phyloP scores from a whole-genome alignment of 2,888 invertebrate species.

The Agapetus fuscipes region DNA sequence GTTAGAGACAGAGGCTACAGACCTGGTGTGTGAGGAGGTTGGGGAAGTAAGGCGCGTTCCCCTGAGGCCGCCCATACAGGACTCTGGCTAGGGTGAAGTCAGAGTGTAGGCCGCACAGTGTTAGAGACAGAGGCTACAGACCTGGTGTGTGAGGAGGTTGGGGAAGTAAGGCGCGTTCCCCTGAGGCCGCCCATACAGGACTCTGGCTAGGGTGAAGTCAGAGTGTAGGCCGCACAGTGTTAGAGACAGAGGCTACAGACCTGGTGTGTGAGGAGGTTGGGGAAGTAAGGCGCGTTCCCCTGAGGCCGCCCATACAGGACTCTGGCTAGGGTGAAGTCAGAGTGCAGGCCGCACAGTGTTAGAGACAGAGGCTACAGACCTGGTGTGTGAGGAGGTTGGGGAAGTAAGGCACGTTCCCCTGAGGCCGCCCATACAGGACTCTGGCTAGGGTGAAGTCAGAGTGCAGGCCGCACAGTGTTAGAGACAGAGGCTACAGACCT shows the following conservation, averaged over 20 bases:
- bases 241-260: too few species aligned
- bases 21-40: conserved; percentile 52
- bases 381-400: conserved; percentile 53
- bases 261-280: conserved; percentile 52
- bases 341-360: conserved; percentile 81
- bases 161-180: conserved; percentile 57
- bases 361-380: too few species aligned
- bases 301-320: conserved; percentile 68
- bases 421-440: conserved; percentile 66
- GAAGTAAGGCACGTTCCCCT: conserved; percentile 56
- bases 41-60: conserved; percentile 55
- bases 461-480: conserved; percentile 80
- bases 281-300: conserved; percentile 56
- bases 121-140: too few species aligned
- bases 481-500: too few species aligned
- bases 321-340: conserved; percentile 75
- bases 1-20: too few species aligned
- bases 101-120: conserved; percentile 80
- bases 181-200: conserved; percentile 66
- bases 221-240: conserved; percentile 83
- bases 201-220: conserved; percentile 73
- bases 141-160: conserved; percentile 51
- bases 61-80: conserved; percentile 64
- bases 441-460: conserved; percentile 79
- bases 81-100: conserved; percentile 78